A percentile compares a stretch with the other conserved stretches of the same genome.
These are phyloP conservation scores for Dasyornis broadbenti DNA, from an alignment of 2,113 vertebrate genomes.

Conservation along the genomic window DNA sequence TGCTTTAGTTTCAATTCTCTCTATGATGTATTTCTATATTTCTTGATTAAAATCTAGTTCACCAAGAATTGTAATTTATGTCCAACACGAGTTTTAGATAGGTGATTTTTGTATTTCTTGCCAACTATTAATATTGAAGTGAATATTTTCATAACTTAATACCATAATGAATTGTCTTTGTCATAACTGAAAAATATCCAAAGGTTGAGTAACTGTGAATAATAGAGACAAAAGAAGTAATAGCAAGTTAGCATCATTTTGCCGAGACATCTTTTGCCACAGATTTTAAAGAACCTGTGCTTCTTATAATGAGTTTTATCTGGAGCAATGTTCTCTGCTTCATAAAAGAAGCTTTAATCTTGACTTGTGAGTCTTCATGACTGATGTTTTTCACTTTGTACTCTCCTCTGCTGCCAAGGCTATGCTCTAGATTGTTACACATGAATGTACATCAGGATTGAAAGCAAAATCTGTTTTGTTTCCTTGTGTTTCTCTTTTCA, in stretches of 20 bases:
- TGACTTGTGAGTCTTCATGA: not conserved
- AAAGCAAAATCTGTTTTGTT: not conserved
- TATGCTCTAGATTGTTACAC: fast-evolving
- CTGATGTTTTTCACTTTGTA: not conserved
- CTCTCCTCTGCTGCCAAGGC: not conserved
- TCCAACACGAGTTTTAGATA: not conserved
- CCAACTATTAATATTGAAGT: not conserved
- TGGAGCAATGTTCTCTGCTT: not conserved
- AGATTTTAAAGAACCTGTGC: not conserved
- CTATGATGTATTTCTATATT: not conserved
- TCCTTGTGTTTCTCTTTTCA: not conserved
- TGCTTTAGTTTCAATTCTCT: not conserved
- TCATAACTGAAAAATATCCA: not conserved
- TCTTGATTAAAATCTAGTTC: not conserved
- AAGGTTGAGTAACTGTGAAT: not conserved
- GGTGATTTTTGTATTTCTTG: not conserved
- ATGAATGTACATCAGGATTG: not conserved
- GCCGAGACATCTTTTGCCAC: not conserved
- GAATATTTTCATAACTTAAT: not conserved
- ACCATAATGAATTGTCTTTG: not conserved
- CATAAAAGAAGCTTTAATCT: not conserved
- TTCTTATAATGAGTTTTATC: not conserved
- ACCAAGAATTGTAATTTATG: not conserved
- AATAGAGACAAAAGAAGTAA: not conserved
- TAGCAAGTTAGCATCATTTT: not conserved